Evolutionary conservation across 1,140 invertebrate genomes (phyloP), one percentile per base, ranked within the genome.

Genomic region (Anthonomus grandis): DNA sequence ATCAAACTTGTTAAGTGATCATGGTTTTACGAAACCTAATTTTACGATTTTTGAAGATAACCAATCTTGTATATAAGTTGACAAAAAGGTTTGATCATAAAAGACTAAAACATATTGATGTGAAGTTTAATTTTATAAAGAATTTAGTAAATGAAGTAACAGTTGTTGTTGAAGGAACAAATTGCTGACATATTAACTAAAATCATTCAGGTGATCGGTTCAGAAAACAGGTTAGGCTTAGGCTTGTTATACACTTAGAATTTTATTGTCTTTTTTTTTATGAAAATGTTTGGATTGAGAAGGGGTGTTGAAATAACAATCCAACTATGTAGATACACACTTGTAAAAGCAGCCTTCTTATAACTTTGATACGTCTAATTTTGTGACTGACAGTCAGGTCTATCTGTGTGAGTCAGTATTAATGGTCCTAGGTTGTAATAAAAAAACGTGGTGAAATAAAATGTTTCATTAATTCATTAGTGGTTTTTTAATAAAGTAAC

Each of bases 1-100:
- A n/a, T 3, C 5, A 25, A 27, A 10, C 4, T 27, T 47, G 9
- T 31, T 47, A 22, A 13, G 8, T 4, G 41, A 44, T 31, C 23
- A 0, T 44, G 19, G 1, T 19, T 44, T 12, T 22, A 1, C 9
- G 19, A 15, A 8, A 21, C 19, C 15, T 5, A 27, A 24, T 13
- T 25, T 46, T 46, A 2, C n/a, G 4, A 27, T 46, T 25, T 46
- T 25, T 27, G 44, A 46, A 27, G 44, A 46, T 46, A 46, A 46
- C 18, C 21, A 46, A n/a, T n/a, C 12, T 25, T 46, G 44, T 27
- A 46, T 46, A 24, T n/a, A 27, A 9, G 12, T 25, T 46, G 31
- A 27, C 15, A 5, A 46, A 46, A 25, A 12, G 3, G 5, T n/a
- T 25, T 46, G 9, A 25, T 4, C 44, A 46, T 17, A 46, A 46